Evolutionary conservation across 2,888 invertebrate genomes (phyloP).

Genomic region (Scelioninae gen. 1): DNA sequence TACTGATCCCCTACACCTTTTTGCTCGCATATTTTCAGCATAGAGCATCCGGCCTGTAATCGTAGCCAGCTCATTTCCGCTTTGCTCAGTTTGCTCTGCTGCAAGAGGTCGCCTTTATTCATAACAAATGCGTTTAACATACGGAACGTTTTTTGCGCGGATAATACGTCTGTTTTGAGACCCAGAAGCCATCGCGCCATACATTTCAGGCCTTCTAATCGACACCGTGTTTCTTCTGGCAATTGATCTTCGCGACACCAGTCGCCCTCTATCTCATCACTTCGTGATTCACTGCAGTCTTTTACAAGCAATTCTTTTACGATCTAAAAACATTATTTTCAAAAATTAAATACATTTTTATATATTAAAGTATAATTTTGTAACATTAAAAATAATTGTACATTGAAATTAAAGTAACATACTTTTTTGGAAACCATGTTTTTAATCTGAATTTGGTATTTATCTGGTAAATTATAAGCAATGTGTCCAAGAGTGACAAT

Average conservation of each 20-base stretch:
- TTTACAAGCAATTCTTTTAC: constrained; percentile 97
- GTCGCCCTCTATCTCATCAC: constrained; percentile 85
- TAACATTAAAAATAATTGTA: no score
- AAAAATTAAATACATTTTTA: no score
- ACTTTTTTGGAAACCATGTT: constrained; percentile 96
- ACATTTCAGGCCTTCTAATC: constrained; percentile 97
- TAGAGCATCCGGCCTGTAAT: constrained; percentile 96
- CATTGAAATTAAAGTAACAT: constrained; percentile 71
- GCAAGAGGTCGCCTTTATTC: constrained; percentile 94
- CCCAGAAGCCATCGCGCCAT: constrained; percentile 98
- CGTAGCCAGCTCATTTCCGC: constrained; percentile 97
- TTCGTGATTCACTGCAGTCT: constrained; percentile 87
- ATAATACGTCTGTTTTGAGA: constrained; percentile 93
- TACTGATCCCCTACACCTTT: constrained; percentile 98
- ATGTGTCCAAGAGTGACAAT: constrained; percentile 98
- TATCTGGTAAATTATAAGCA: constrained; percentile 95
- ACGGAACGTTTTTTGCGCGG: constrained; percentile 96
- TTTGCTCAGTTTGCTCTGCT: constrained; percentile 90
- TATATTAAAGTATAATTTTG: no score
- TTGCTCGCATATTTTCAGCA: constrained; percentile 98
- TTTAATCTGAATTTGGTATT: constrained; percentile 95
- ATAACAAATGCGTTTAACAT: constrained; percentile 97
- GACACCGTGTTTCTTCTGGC: constrained; percentile 95
- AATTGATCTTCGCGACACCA: constrained; percentile 95
- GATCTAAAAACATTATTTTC: constrained; percentile 90